phyloP scores from a whole-genome alignment of 1,140 invertebrate genomes.

The Aethina tumida region DNA sequence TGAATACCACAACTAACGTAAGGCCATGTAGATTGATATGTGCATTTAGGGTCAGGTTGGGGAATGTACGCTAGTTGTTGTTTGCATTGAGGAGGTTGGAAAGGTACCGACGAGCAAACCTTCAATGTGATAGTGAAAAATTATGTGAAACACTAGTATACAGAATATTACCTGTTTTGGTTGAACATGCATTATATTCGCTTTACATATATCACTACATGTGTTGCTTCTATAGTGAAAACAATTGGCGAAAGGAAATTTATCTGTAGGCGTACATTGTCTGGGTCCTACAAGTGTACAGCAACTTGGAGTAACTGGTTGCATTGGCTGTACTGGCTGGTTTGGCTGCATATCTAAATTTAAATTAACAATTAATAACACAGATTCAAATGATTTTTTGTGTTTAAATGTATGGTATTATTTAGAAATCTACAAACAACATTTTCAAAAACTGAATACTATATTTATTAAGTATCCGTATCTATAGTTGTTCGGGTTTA shows the following conservation, averaged over 20 bases:
- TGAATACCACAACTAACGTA: conserved; percentile 28
- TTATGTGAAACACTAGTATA: conserved; percentile 4
- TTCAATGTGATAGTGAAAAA: neutral
- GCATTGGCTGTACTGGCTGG: neutral
- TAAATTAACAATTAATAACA: too few species aligned
- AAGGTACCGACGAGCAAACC: neutral
- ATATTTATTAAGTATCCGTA: too few species aligned
- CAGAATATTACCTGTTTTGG: conserved; percentile 20
- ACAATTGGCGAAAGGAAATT: conserved; percentile 25
- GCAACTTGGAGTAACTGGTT: conserved; percentile 10
- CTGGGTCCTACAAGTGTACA: conserved; percentile 24
- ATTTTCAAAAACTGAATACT: too few species aligned
- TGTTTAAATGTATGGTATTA: too few species aligned
- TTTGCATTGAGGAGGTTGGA: conserved; percentile 17
- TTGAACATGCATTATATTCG: conserved; percentile 28
- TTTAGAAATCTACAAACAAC: too few species aligned
- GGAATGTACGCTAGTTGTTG: conserved; percentile 30
- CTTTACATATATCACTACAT: conserved; percentile 27
- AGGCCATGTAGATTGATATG: conserved; percentile 28
- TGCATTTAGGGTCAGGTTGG: conserved; percentile 30
- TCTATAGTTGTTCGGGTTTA: too few species aligned
- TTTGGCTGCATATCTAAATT: too few species aligned
- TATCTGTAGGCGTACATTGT: conserved; percentile 23
- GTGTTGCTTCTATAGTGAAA: conserved; percentile 26
- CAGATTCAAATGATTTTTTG: too few species aligned